Percentiles rank a stretch among this genome's conserved stretches.
Evolutionary conservation across 2,797 vertebrate species (phyloP).

Genomic region (Orestias chungarensis): DNA sequence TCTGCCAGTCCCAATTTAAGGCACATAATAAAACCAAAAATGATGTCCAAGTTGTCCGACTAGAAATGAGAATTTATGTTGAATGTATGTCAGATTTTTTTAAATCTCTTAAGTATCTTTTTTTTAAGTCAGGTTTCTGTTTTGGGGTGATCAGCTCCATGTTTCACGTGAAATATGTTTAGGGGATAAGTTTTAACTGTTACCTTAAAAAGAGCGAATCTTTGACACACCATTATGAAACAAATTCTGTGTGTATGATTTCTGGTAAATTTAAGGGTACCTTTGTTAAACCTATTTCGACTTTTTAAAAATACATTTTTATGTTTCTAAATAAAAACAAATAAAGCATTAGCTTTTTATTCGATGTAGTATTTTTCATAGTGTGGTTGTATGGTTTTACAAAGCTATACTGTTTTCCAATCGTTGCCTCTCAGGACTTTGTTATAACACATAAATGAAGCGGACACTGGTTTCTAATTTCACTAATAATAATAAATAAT

Average conservation of each 20-base stretch:
- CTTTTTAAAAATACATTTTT: not conserved
- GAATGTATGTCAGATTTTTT: too few relatives aligned
- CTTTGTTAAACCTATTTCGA: not conserved
- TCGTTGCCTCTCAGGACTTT: not conserved
- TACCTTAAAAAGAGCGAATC: not conserved
- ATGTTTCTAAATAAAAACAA: not conserved
- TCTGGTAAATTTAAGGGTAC: not conserved
- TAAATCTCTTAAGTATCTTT: too few relatives aligned
- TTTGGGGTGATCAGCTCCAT: too few relatives aligned
- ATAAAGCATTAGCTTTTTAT: not conserved
- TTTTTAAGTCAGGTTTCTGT: too few relatives aligned
- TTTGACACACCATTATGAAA: not conserved
- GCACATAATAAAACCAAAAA: slow-evolving; percentile 40
- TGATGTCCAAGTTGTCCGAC: too few relatives aligned
- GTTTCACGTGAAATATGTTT: too few relatives aligned
- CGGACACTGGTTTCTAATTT: too few relatives aligned
- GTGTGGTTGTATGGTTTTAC: not conserved
- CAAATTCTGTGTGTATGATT: not conserved
- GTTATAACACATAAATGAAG: not conserved
- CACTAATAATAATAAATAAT: too few relatives aligned
- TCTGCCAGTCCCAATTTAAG: slow-evolving; percentile 61
- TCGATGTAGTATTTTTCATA: not conserved
- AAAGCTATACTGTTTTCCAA: not conserved
- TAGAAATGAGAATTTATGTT: too few relatives aligned
- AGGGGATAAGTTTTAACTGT: not conserved